phyloP scores from a whole-genome alignment of 1,140 invertebrate species.

The Cydia pomonella region DNA sequence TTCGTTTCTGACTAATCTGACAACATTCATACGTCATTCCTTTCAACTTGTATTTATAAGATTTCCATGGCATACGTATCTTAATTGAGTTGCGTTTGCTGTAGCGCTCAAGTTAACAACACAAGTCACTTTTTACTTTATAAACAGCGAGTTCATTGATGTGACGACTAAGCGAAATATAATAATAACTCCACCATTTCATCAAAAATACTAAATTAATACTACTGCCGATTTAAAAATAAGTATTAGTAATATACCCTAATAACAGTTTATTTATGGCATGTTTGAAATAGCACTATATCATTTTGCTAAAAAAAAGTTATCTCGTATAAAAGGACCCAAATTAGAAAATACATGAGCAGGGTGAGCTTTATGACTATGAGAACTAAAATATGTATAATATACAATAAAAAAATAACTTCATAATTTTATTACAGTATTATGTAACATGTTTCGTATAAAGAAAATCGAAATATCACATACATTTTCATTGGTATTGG shows the following conservation, averaged over 20 bases:
- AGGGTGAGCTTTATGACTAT: neutral
- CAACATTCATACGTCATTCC: no score
- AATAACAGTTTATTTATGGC: neutral
- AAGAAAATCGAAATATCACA: conserved; percentile 15
- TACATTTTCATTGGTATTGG: conserved; percentile 24
- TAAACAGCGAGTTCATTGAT: neutral
- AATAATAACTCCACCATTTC: neutral
- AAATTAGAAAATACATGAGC: neutral
- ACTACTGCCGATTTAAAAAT: neutral
- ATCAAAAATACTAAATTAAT: neutral
- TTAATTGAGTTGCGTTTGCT: neutral
- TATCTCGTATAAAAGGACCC: conserved; percentile 10
- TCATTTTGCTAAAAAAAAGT: neutral
- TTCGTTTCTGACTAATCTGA: no score
- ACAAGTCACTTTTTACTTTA: neutral
- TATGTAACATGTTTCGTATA: conserved; percentile 10
- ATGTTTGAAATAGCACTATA: conserved; percentile 1
- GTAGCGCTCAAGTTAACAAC: neutral
- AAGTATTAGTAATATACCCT: neutral
- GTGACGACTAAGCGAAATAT: neutral
- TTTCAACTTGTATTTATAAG: no score
- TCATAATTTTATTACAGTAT: conserved; percentile 1
- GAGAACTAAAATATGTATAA: conserved; percentile 16
- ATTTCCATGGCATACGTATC: neutral
- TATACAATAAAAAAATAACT: conserved; percentile 22